phyloP scores from a whole-genome alignment of 2,888 invertebrate species.

The Helobdella robusta region DNA sequence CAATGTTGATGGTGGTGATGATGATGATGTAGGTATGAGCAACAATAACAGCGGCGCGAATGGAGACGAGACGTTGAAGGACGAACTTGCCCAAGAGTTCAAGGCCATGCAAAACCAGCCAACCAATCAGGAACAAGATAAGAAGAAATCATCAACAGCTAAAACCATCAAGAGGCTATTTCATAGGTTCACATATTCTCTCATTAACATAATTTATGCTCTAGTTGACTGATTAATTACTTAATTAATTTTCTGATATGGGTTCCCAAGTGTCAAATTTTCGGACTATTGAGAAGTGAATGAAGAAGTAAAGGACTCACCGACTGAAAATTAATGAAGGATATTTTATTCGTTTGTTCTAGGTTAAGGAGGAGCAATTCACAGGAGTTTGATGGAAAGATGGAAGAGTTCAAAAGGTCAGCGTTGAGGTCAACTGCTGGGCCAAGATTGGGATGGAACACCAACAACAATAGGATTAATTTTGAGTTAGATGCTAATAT shows the following conservation, averaged over 20 bases:
- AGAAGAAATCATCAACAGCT: conserved; percentile 44
- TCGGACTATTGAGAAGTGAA: not conserved
- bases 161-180: conserved; percentile 60
- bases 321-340: not conserved
- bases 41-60: conserved; percentile 1
- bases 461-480: not conserved
- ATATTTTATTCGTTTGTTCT: conserved; percentile 19
- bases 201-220: too few relatives aligned
- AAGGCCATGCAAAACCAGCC: conserved; percentile 29
- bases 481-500: too few relatives aligned
- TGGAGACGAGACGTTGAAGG: conserved; percentile 42
- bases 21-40: not conserved
- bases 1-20: not conserved
- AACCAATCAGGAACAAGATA: conserved; percentile 34
- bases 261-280: too few relatives aligned
- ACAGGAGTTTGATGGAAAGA: conserved; percentile 46
- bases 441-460: conserved; percentile 54
- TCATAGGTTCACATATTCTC: too few relatives aligned
- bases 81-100: conserved; percentile 37
- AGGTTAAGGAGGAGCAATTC: conserved; percentile 57
- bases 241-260: too few relatives aligned
- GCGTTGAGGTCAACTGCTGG: conserved; percentile 66
- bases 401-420: conserved; percentile 56
- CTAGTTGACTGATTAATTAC: too few relatives aligned
- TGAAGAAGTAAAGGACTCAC: not conserved